These are phyloP conservation scores for Pterostichus madidus DNA, from an alignment of 2,888 invertebrate species.

Conservation along the genomic window DNA sequence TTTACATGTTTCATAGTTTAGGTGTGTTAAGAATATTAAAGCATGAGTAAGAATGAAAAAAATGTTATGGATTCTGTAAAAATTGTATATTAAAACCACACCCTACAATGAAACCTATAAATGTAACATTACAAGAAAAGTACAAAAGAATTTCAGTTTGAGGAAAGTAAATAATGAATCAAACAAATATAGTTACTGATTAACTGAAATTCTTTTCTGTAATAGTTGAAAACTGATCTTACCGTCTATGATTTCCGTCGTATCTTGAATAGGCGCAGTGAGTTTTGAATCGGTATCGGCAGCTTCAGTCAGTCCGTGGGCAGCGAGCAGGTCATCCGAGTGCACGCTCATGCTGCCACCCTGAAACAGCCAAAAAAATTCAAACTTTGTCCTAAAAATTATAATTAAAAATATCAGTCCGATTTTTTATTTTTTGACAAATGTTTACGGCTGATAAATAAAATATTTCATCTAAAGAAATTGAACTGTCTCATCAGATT, in stretches of 20 bases:
- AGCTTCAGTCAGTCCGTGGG: constrained; percentile 82
- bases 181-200: background rate
- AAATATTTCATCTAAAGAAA: too few relatives aligned
- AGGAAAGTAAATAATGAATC: background rate
- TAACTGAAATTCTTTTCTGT: constrained; percentile 45
- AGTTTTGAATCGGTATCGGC: constrained; percentile 81
- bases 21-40: constrained; percentile 12
- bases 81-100: constrained; percentile 4
- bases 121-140: constrained; percentile 29
- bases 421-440: too few relatives aligned
- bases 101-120: constrained; percentile 50
- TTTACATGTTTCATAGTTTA: constrained; percentile 1
- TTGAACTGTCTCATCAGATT: too few relatives aligned
- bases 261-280: constrained; percentile 83
- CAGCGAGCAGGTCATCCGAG: constrained; percentile 80
- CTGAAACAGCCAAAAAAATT: constrained; percentile 69
- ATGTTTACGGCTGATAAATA: too few relatives aligned
- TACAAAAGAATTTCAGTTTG: constrained; percentile 34
- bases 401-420: too few relatives aligned
- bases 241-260: constrained; percentile 88
- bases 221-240: constrained; percentile 74
- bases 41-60: too few relatives aligned
- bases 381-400: background rate
- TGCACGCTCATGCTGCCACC: constrained; percentile 79
- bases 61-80: background rate